phyloP scores from a whole-genome alignment of 2,888 invertebrate genomes.

The Orthonevra nobilis region DNA sequence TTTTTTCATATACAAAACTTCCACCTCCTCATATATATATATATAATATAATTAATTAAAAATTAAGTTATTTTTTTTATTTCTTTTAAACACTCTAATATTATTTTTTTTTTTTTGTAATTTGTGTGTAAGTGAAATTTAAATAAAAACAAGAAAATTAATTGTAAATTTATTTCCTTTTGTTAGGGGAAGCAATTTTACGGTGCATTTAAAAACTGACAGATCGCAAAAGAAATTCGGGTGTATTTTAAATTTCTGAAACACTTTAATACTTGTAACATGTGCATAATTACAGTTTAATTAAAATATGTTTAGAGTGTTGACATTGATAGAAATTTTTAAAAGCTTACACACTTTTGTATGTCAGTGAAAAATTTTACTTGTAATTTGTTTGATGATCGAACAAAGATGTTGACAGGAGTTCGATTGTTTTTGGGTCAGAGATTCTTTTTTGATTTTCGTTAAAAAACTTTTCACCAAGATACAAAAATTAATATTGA shows the following conservation, averaged over 20 bases:
- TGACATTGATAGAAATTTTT: conserved; percentile 31
- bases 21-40: background rate
- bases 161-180: no score
- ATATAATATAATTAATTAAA: conserved; percentile 8
- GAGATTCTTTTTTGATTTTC: conserved; percentile 43
- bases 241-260: background rate
- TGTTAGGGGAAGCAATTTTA: background rate
- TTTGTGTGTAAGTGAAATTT: no score
- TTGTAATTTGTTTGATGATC: conserved; percentile 23
- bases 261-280: conserved; percentile 46
- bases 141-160: background rate
- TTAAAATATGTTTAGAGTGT: conserved; percentile 32
- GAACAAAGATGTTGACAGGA: conserved; percentile 21
- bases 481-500: conserved; percentile 21
- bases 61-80: background rate
- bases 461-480: conserved; percentile 37
- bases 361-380: conserved; percentile 48
- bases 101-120: conserved; percentile 2
- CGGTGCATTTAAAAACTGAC: conserved; percentile 8
- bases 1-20: conserved; percentile 17
- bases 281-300: conserved; percentile 56
- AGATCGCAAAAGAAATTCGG: background rate
- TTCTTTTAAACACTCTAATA: conserved; percentile 9
- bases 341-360: conserved; percentile 17
- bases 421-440: conserved; percentile 57